Percentiles rank a stretch among this genome's conserved stretches.
Evolutionary conservation across 2,797 vertebrate species (phyloP).

Genomic region (Dendrocincla tyrannina): DNA sequence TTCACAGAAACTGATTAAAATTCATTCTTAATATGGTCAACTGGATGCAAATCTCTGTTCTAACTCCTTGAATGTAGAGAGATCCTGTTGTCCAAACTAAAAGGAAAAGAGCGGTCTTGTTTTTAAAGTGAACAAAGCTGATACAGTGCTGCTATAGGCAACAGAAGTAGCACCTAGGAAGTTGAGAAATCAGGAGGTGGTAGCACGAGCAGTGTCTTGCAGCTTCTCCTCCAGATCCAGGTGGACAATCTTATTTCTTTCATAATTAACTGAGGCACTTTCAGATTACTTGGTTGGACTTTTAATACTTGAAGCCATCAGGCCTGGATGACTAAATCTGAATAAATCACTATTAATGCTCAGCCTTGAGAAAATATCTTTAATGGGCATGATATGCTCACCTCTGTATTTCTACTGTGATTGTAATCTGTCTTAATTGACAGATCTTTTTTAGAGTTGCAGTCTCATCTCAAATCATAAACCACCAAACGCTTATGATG

Average conservation of each 20-base stretch:
- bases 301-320: background rate
- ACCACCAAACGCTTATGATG: background rate
- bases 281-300: background rate
- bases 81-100: background rate
- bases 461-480: background rate
- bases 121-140: background rate
- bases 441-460: background rate
- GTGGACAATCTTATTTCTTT: background rate
- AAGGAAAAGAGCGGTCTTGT: background rate
- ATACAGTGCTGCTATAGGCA: background rate
- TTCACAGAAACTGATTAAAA: background rate
- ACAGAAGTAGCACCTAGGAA: background rate
- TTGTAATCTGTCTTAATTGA: background rate
- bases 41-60: background rate
- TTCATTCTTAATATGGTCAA: background rate
- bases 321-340: background rate
- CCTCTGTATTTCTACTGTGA: background rate
- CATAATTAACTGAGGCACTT: background rate
- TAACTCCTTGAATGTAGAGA: background rate
- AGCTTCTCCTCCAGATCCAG: background rate
- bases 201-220: background rate
- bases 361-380: background rate
- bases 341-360: background rate
- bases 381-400: background rate
- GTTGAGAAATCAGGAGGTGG: background rate